phyloP scores from a whole-genome alignment of 2,888 invertebrate genomes.

The Drosophila nigritarsus region DNA sequence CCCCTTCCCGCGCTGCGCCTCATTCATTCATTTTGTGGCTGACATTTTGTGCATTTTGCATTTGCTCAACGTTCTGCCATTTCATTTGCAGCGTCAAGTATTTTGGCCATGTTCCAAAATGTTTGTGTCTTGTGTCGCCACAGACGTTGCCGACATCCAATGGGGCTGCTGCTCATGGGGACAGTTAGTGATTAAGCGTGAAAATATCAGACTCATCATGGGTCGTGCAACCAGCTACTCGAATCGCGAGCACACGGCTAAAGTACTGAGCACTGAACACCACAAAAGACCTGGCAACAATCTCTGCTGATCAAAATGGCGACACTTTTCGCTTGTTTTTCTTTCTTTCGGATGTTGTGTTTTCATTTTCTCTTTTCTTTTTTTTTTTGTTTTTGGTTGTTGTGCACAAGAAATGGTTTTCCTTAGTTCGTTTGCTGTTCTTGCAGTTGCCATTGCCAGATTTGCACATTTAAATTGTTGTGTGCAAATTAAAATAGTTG shows the following conservation, averaged over 20 bases:
- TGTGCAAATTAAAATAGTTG: constrained; percentile 65
- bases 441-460: constrained; percentile 40
- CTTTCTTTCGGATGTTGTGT: constrained; percentile 31
- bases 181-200: constrained; percentile 83
- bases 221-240: constrained; percentile 33
- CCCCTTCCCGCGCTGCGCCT: background rate
- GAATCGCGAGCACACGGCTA: constrained; percentile 6
- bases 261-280: background rate
- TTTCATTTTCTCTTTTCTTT: constrained; percentile 19
- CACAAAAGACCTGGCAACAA: constrained; percentile 29
- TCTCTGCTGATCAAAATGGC: constrained; percentile 52
- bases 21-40: constrained; percentile 16
- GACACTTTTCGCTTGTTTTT: constrained; percentile 63
- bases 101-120: constrained; percentile 75
- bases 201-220: constrained; percentile 75
- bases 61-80: constrained; percentile 70
- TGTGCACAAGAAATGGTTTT: constrained; percentile 28
- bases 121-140: constrained; percentile 61
- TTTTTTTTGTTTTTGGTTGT: background rate
- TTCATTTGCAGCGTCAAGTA: constrained; percentile 81
- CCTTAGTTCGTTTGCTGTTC: constrained; percentile 32
- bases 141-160: constrained; percentile 50
- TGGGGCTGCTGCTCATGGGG: constrained; percentile 56
- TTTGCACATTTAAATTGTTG: constrained; percentile 38
- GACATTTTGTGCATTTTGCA: constrained; percentile 70